These are phyloP conservation scores for Ormyrus thymus DNA, from an alignment of 2,888 invertebrate genomes.

Conservation along the genomic window DNA sequence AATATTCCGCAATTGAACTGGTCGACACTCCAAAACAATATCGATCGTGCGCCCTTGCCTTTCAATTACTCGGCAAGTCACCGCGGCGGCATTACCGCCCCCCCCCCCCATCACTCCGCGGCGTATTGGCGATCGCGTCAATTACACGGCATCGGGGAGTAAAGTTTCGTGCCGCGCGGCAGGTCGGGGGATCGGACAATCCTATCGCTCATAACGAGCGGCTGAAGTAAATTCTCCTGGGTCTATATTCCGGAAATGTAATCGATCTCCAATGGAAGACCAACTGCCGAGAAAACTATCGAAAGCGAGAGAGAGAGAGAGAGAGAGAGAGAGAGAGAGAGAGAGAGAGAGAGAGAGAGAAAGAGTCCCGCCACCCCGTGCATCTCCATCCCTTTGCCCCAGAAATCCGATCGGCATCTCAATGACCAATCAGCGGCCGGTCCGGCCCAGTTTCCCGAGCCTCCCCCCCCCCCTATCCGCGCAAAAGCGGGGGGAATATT, in stretches of 20 bases:
- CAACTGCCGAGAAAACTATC: not conserved
- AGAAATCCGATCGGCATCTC: constrained; percentile 21
- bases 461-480: not conserved
- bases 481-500: too few relatives aligned
- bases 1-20: too few relatives aligned
- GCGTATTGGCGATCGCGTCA: constrained; percentile 12
- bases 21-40: too few relatives aligned
- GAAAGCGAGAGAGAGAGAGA: not conserved
- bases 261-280: constrained; percentile 21
- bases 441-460: not conserved
- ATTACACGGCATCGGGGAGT: not conserved
- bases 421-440: constrained; percentile 14
- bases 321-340: too few relatives aligned
- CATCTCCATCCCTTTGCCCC: not conserved
- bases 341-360: too few relatives aligned
- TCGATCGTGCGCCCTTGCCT: too few relatives aligned
- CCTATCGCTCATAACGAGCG: not conserved
- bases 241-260: constrained; percentile 4
- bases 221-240: not conserved
- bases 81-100: too few relatives aligned
- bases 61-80: too few relatives aligned
- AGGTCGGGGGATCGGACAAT: too few relatives aligned
- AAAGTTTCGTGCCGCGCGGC: not conserved
- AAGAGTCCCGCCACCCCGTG: not conserved
- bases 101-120: too few relatives aligned